Evolutionary conservation across 2,888 invertebrate genomes (phyloP).

Genomic region (Xanthorhoe spadicearia): DNA sequence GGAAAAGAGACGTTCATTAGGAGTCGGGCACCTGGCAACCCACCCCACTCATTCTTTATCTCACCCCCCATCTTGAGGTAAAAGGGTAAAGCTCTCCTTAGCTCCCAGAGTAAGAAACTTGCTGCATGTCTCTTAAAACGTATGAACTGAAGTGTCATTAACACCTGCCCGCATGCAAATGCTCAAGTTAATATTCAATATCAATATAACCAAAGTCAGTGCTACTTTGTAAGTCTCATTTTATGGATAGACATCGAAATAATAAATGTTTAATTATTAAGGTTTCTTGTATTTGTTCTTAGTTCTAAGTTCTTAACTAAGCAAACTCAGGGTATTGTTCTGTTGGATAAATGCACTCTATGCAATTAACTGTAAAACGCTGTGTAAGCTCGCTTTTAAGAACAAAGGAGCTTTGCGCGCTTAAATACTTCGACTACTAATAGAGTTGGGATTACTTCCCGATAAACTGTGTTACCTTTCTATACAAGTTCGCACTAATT

Average conservation of each 20-base stretch:
- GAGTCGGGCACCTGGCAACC: conserved; percentile 40
- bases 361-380: conserved; percentile 20
- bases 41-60: conserved; percentile 32
- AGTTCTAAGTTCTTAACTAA: conserved; percentile 11
- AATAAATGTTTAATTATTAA: neutral
- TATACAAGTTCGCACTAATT: neutral
- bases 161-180: neutral
- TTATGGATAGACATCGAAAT: neutral
- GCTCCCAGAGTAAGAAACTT: conserved; percentile 22
- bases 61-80: conserved; percentile 31
- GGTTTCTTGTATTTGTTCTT: neutral
- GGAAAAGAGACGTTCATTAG: conserved; percentile 42
- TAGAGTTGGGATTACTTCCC: conserved; percentile 2
- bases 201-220: neutral
- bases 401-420: conserved; percentile 18
- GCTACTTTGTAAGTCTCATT: neutral
- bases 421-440: conserved; percentile 4
- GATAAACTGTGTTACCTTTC: neutral
- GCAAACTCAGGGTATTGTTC: conserved; percentile 8
- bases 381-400: conserved; percentile 7
- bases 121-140: neutral
- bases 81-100: conserved; percentile 35
- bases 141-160: conserved; percentile 9
- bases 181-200: neutral
- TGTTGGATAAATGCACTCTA: conserved; percentile 14